A percentile compares a stretch with the other conserved stretches of the same genome.
Conservation (phyloP, 1,140 invertebrate species). For the Eumeta japonica region DNA sequence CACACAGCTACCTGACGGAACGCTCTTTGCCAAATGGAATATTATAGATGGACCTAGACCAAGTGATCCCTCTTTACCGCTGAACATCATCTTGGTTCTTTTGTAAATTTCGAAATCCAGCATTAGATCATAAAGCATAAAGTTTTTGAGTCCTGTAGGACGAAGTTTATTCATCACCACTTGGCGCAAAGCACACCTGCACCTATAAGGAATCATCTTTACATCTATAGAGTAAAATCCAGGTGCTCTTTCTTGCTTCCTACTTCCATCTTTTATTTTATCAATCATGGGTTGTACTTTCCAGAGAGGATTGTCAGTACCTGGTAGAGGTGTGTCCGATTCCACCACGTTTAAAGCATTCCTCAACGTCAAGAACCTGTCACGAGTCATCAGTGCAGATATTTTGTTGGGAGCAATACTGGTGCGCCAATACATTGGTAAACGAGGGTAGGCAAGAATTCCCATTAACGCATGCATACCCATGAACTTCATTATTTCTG, state of each 20-base stretch:
- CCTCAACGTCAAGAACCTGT: constrained; percentile 8
- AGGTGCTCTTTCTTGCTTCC: constrained; percentile 13
- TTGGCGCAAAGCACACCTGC: constrained; percentile 7
- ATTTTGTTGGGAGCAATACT: constrained; percentile 9
- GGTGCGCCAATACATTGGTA: constrained; percentile 17
- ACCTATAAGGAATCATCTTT: constrained; percentile 16
- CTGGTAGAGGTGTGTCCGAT: constrained; percentile 6
- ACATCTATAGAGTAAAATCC: constrained; percentile 16
- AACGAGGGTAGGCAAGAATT: constrained; percentile 13
- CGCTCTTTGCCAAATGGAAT: constrained; percentile 6
- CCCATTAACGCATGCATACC: constrained; percentile 13
- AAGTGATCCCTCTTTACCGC: constrained; percentile 6
- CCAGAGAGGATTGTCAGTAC: constrained; percentile 13
- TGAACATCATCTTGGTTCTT: constrained; percentile 1
- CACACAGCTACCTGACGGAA: constrained; percentile 9
- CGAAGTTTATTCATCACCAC: too few species aligned
- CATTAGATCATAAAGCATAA: constrained; percentile 12
- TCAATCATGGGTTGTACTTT: constrained; percentile 20
- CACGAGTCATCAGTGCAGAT: constrained; percentile 9
- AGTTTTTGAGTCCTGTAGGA: too few species aligned
- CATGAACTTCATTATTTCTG: constrained; percentile 9
- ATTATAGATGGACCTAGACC: constrained; percentile 8
- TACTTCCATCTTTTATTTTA: constrained; percentile 10
- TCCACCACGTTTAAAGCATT: constrained; percentile 14
- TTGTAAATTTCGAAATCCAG: constrained; percentile 15